phyloP scores from a whole-genome alignment of 2,888 invertebrate species.

The Timandra comae region DNA sequence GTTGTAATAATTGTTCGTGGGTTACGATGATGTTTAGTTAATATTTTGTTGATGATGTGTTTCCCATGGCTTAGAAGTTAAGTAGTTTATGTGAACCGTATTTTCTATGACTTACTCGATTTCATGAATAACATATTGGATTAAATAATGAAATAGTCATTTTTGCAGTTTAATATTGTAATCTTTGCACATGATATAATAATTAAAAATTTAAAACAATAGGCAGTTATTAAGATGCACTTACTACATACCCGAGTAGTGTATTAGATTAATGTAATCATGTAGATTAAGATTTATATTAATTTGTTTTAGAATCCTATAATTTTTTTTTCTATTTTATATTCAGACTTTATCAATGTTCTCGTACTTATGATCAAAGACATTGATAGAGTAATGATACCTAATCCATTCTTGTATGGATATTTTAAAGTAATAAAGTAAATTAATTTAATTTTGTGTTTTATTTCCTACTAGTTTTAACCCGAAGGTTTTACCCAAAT shows the following conservation, averaged over 20 bases:
- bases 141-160: slow-evolving; percentile 16
- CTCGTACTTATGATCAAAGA: slow-evolving; percentile 46
- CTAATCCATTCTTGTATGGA: slow-evolving; percentile 66
- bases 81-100: slow-evolving; percentile 30
- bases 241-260: slow-evolving; percentile 15
- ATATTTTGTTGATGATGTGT: slow-evolving; percentile 31
- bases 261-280: slow-evolving; percentile 51
- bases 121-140: slow-evolving; percentile 8
- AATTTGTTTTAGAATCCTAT: slow-evolving; percentile 55
- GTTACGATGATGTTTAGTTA: slow-evolving; percentile 31
- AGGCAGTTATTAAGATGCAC: slow-evolving; percentile 23
- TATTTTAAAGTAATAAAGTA: slow-evolving; percentile 44
- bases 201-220: slow-evolving; percentile 6
- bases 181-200: slow-evolving; percentile 8
- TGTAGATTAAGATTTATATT: slow-evolving; percentile 52
- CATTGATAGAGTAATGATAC: slow-evolving; percentile 58
- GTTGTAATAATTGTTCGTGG: slow-evolving; percentile 25
- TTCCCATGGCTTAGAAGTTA: slow-evolving; percentile 27
- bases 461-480: no score
- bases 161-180: slow-evolving; percentile 10
- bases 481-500: no score
- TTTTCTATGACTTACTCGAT: slow-evolving; percentile 26
- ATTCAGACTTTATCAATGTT: slow-evolving; percentile 59
- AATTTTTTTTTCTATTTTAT: slow-evolving; percentile 64
- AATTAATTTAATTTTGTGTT: slow-evolving; percentile 36